phyloP scores from a whole-genome alignment of 2,113 vertebrate species.

The Monarcha castaneiventris region DNA sequence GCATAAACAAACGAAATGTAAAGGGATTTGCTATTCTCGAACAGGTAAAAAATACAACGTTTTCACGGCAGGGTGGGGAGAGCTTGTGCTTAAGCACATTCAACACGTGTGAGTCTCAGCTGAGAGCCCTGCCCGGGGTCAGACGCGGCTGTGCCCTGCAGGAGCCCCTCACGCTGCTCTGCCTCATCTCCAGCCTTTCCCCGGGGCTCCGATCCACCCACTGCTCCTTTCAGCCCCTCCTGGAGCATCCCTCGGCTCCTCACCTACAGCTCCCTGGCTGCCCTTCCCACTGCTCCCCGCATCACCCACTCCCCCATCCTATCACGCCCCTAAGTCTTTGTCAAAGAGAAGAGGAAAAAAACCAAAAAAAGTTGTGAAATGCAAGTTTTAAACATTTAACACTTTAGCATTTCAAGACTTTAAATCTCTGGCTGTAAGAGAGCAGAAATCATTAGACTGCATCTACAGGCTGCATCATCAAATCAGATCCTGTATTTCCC shows the following conservation, averaged over 20 bases:
- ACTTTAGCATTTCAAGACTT: background rate
- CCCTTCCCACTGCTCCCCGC: background rate
- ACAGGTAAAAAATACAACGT: background rate
- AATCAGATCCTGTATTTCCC: background rate
- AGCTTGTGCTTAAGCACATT: background rate
- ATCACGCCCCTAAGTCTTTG: background rate
- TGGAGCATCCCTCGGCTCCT: background rate
- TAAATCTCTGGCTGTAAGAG: background rate
- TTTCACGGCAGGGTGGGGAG: background rate
- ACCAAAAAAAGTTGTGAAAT: background rate
- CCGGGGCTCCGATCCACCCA: background rate
- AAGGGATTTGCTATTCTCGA: background rate
- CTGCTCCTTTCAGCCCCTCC: background rate
- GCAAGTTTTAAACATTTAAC: background rate
- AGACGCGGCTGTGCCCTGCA: background rate
- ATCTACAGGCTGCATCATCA: background rate
- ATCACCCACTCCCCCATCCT: background rate
- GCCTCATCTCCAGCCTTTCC: background rate
- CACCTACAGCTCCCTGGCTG: background rate
- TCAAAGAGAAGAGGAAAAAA: accelerated
- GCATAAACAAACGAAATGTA: background rate
- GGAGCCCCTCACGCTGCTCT: background rate
- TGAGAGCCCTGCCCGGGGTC: background rate
- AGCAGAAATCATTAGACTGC: background rate
- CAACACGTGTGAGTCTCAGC: background rate